These are phyloP conservation scores for Heteromormyrus szaboi DNA, from an alignment of 2,797 vertebrate species.

Conservation along the genomic window DNA sequence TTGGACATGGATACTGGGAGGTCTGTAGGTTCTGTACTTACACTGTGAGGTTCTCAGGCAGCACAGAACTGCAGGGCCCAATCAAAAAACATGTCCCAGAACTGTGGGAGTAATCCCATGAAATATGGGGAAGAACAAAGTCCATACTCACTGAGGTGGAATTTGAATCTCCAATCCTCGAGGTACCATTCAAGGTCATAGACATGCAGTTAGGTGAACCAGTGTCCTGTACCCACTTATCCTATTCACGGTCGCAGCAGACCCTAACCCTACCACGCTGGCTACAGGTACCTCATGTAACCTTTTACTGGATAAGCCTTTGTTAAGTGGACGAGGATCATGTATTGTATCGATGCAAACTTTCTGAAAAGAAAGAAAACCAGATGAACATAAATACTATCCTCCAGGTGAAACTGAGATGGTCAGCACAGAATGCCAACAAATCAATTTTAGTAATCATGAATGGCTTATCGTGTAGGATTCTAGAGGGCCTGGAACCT, in stretches of 20 bases:
- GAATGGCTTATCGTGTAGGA: neutral
- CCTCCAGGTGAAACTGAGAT: neutral
- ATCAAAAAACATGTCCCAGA: neutral
- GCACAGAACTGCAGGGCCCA: neutral
- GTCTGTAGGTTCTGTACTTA: neutral
- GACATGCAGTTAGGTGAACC: neutral
- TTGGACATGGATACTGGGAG: neutral
- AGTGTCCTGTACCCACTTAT: neutral
- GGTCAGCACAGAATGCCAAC: neutral
- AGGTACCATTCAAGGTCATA: neutral
- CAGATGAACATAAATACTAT: neutral
- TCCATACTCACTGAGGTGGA: neutral
- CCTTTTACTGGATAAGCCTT: neutral
- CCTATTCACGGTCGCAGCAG: neutral
- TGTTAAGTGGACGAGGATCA: neutral
- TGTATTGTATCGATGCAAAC: neutral
- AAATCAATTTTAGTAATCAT: neutral
- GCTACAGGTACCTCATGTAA: neutral
- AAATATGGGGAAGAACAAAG: neutral
- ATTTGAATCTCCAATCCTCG: neutral
- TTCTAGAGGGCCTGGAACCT: neutral
- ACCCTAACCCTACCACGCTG: neutral
- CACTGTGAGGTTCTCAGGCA: neutral
- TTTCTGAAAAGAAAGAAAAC: neutral
- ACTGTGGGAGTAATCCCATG: neutral